Evolutionary conservation across 2,797 vertebrate genomes (phyloP).

Genomic region (Poliocrania exsul): DNA sequence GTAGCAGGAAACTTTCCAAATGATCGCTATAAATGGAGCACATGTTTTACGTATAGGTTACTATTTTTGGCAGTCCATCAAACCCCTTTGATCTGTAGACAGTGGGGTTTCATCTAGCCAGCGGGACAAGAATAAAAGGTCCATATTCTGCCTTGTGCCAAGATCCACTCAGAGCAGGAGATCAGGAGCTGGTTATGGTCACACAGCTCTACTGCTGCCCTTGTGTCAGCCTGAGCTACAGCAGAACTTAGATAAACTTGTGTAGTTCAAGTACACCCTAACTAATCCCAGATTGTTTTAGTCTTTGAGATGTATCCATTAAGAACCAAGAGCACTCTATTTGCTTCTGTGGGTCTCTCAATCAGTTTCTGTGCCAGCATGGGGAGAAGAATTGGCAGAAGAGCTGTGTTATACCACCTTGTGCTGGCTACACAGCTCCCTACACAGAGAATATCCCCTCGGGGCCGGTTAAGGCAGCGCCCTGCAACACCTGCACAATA

Average conservation of each 20-base stretch:
- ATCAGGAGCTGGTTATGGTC: constrained; percentile 11
- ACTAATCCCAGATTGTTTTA: neutral
- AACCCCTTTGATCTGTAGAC: constrained; percentile 68
- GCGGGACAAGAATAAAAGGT: constrained; percentile 66
- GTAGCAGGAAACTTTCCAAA: constrained; percentile 77
- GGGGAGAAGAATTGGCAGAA: neutral
- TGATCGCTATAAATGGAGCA: constrained; percentile 74
- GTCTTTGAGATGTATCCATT: neutral
- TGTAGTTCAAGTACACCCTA: neutral
- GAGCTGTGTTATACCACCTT: neutral
- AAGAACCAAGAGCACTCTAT: neutral
- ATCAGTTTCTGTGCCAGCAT: neutral
- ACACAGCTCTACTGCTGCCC: neutral
- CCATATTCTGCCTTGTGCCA: constrained; percentile 48
- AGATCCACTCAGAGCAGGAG: constrained; percentile 36
- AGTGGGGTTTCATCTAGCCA: constrained; percentile 65
- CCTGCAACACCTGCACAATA: constrained; percentile 59
- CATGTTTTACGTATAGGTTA: constrained; percentile 74
- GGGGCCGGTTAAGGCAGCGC: neutral
- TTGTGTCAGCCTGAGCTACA: neutral
- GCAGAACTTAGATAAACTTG: neutral
- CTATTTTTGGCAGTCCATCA: constrained; percentile 75
- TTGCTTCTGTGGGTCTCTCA: neutral
- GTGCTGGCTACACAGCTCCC: neutral
- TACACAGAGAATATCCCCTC: neutral